A percentile compares a stretch with the other conserved stretches of the same genome.
phyloP scores from a whole-genome alignment of 2,797 vertebrate species.

The Psittacula derbiana region DNA sequence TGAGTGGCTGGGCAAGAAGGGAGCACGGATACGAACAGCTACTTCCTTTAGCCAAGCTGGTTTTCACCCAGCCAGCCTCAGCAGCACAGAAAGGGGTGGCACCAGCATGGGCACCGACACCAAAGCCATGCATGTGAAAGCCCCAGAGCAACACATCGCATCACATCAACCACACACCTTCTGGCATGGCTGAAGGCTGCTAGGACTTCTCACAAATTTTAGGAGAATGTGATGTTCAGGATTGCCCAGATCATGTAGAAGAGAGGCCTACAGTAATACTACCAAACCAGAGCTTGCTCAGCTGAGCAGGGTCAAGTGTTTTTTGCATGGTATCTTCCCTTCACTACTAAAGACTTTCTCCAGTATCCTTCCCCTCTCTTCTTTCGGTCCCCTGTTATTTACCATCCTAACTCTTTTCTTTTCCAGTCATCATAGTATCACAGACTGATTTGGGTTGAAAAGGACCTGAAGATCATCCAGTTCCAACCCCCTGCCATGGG shows the following conservation, averaged over 20 bases:
- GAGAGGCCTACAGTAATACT: not conserved
- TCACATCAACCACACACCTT: not conserved
- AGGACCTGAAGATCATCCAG: not conserved
- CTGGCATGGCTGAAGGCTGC: not conserved
- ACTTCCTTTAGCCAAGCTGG: not conserved
- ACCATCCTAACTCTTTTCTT: not conserved
- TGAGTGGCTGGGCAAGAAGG: not conserved
- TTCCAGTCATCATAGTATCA: not conserved
- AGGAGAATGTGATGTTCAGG: not conserved
- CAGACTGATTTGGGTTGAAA: not conserved
- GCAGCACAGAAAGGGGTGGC: not conserved
- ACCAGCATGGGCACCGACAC: rapidly evolving
- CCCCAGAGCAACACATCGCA: not conserved
- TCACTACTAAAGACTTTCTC: not conserved
- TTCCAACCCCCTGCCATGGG: not conserved
- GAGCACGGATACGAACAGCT: not conserved
- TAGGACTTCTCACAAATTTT: not conserved
- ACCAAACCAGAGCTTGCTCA: not conserved
- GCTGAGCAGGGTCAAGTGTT: not conserved
- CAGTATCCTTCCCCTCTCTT: not conserved
- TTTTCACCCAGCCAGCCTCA: not conserved
- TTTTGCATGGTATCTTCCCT: not conserved
- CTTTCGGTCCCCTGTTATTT: not conserved
- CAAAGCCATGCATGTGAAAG: too few species aligned
- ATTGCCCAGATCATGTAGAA: rapidly evolving